These are phyloP conservation scores for Rhineura floridana DNA, from an alignment of 2,113 vertebrate species.

Conservation along the genomic window DNA sequence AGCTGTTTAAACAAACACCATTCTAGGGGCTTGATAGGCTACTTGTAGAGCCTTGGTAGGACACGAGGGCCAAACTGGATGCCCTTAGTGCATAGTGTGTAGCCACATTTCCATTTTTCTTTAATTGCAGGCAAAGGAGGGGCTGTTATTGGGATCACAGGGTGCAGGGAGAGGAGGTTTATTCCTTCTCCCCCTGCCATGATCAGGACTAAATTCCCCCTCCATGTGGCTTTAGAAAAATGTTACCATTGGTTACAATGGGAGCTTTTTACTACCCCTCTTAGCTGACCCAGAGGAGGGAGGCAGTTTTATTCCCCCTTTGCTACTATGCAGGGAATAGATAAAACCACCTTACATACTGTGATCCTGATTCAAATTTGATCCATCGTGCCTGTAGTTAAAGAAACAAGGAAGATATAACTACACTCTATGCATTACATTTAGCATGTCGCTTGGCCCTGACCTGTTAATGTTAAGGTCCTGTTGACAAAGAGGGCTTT, in stretches of 20 bases:
- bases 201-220: background rate
- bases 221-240: background rate
- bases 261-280: too few species aligned
- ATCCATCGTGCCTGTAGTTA: too few species aligned
- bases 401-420: too few species aligned
- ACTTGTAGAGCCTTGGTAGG: background rate
- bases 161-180: background rate
- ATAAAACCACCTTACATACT: too few species aligned
- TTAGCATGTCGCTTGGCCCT: background rate
- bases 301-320: too few species aligned
- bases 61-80: background rate
- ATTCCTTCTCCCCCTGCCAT: background rate
- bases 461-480: background rate
- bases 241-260: background rate
- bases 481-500: background rate
- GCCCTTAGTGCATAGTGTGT: background rate
- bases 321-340: too few species aligned
- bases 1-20: background rate
- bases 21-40: background rate
- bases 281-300: too few species aligned
- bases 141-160: background rate
- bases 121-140: background rate
- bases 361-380: too few species aligned
- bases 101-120: background rate
- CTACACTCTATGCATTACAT: too few species aligned